phyloP scores from a whole-genome alignment of 2,797 vertebrate genomes.

The Thripadectes ignobilis region DNA sequence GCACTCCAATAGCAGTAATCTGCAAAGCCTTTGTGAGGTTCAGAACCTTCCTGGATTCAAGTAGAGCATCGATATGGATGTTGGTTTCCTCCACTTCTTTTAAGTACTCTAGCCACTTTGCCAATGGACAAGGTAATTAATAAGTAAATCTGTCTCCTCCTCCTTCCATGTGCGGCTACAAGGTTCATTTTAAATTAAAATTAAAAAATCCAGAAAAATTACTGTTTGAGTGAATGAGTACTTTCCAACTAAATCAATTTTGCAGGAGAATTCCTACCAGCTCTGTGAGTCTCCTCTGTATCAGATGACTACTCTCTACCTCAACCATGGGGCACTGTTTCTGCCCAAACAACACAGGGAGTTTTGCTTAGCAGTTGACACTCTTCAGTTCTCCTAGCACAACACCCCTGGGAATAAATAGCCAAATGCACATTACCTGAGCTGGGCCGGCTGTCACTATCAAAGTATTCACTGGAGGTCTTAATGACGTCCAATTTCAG shows the following conservation, averaged over 20 bases:
- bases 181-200: not conserved
- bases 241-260: not conserved
- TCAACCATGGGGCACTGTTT: not conserved
- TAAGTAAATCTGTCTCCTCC: not conserved
- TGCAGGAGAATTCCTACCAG: not conserved
- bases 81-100: not conserved
- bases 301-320: not conserved
- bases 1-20: not conserved
- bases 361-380: not conserved
- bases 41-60: not conserved
- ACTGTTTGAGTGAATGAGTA: not conserved
- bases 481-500: constrained; percentile 88
- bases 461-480: constrained; percentile 83
- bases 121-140: not conserved
- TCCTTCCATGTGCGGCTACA: not conserved
- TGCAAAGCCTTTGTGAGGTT: not conserved
- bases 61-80: not conserved
- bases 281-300: not conserved
- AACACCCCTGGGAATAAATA: not conserved
- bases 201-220: not conserved
- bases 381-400: not conserved
- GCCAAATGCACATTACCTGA: constrained; percentile 81
- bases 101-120: not conserved
- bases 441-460: constrained; percentile 95
- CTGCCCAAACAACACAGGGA: not conserved